Base-by-base conservation (phyloP, 2,113 vertebrate species). In the Lophochroa leadbeateri region DNA sequence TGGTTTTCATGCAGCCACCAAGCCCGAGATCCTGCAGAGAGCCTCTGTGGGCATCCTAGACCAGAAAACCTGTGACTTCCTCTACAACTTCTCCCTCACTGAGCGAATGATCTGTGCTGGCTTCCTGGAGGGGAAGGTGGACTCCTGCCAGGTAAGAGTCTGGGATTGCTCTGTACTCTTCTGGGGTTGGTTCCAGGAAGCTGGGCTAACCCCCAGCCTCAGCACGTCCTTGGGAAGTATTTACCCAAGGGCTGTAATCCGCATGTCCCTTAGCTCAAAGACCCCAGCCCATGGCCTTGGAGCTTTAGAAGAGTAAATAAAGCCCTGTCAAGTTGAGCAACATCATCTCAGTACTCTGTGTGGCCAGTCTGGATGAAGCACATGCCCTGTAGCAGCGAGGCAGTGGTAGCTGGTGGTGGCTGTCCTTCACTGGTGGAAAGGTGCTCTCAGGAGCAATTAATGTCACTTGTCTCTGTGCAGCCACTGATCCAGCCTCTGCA, bases 51-150 rank as follows among this genome's bases (percentile, higher is more conserved):
- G 64, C 84, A 97, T 99, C 93, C 98, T 99, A 2, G 99, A 99
- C 89, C 98, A 99, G 72, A 97, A 97, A n/a, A 97, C 97, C 11
- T 99, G 99, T 95, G 97, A 98, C 0, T 94, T 96, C 3, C 98
- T 99, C 60, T 99, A 99, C 98, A 98, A 98, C 96, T 98, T 99
- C 50, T 98, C 98, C 2, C 97, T 99, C 84, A 99, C 98, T 0
- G 96, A 98, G 50, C 96, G 81, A 33, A 99, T 99, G 99, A 98
- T 99, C 96, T 99, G 99, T 5, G 99, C 99, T 2, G 99, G 99
- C 60, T 99, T 99, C 96, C 97, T 99, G 92, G 98, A 99, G 93
- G 99, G 99, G 86, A 98, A 97, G 74, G 97, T 99, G 15, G 99
- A 99, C 96, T 99, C 99, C 2, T 99, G 99, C 96, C 99, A 99